These are phyloP conservation scores for Grallaria varia DNA, from an alignment of 2,113 vertebrate species.

Conservation along the genomic window DNA sequence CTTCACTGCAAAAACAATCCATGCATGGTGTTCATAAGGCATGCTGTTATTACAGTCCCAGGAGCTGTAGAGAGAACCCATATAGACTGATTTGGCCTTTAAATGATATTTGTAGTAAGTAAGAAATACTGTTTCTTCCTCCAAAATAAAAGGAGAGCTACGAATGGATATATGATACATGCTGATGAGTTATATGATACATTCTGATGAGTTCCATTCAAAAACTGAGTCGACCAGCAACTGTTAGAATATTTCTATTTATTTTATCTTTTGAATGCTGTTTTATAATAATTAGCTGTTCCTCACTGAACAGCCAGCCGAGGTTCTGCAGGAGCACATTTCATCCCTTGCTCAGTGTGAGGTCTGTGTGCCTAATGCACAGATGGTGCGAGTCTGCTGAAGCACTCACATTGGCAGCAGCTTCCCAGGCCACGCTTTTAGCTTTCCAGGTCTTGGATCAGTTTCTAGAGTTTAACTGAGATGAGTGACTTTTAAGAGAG, in stretches of 20 bases:
- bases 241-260: neutral
- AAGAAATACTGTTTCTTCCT: neutral
- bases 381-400: constrained; percentile 36
- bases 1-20: neutral
- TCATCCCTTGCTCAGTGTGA: neutral
- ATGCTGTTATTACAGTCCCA: constrained; percentile 18
- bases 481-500: neutral
- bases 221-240: neutral
- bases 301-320: neutral
- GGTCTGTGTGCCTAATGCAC: neutral
- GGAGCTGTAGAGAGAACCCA: neutral
- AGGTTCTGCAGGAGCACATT: constrained; percentile 8
- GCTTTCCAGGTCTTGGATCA: constrained; percentile 38
- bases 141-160: neutral
- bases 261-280: constrained; percentile 2
- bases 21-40: constrained; percentile 33
- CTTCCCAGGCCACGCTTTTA: neutral
- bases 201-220: neutral
- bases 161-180: neutral
- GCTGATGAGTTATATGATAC: neutral
- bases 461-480: neutral
- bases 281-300: constrained; percentile 18
- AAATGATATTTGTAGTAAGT: neutral
- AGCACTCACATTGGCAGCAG: neutral
- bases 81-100: constrained; percentile 11